Evolutionary conservation across 2,113 vertebrate genomes (phyloP).

Genomic region (Cheirogaleus medius): DNA sequence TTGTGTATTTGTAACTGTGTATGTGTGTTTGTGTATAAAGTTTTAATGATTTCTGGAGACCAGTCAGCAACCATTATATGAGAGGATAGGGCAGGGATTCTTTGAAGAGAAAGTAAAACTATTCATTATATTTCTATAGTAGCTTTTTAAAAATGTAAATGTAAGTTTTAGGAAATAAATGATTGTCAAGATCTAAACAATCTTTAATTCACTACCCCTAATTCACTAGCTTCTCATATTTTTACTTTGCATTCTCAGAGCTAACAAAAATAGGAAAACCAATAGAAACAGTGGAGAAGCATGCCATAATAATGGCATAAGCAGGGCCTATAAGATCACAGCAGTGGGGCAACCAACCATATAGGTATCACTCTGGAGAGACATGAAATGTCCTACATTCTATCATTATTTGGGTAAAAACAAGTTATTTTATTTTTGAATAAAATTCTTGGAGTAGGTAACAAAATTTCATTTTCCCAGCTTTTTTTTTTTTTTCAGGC

Average conservation of each 20-base stretch:
- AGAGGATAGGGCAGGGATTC: neutral
- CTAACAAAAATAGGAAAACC: neutral
- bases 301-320: neutral
- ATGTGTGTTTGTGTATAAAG: constrained; percentile 57
- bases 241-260: constrained; percentile 21
- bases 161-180: constrained; percentile 25
- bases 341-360: neutral
- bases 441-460: neutral
- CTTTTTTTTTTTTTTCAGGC: neutral
- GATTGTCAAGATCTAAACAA: neutral
- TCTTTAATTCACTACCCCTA: neutral
- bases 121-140: neutral
- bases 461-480: neutral
- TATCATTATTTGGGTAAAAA: constrained; percentile 1
- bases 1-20: constrained; percentile 59
- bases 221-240: neutral
- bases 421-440: neutral
- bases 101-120: constrained; percentile 41
- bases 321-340: neutral
- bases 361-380: neutral
- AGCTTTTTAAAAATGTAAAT: constrained; percentile 6
- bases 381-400: neutral
- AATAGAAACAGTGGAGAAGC: neutral
- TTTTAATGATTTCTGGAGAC: constrained; percentile 26
- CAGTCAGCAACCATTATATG: neutral